Conservation (phyloP, 2,113 vertebrate species). For the Canis aureus region DNA sequence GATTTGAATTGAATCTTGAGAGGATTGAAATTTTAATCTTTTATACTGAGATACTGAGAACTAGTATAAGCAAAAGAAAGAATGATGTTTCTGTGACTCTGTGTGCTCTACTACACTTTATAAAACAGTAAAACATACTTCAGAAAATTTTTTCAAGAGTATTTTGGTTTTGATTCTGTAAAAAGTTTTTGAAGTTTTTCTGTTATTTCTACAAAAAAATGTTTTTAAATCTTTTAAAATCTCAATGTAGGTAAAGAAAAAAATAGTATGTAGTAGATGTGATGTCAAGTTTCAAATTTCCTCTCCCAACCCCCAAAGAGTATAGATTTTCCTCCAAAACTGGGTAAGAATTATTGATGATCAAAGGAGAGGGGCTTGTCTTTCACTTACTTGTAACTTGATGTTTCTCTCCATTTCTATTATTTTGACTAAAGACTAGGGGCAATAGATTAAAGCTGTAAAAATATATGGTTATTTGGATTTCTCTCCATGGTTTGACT, state of each 20-base stretch:
- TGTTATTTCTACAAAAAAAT: slow-evolving; percentile 20
- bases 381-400: neutral
- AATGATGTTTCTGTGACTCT: neutral
- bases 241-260: neutral
- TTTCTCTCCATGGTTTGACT: neutral
- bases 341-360: neutral
- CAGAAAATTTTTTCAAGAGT: neutral
- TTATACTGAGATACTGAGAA: neutral
- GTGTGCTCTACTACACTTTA: neutral
- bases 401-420: neutral
- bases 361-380: neutral
- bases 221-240: neutral
- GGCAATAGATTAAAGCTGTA: neutral
- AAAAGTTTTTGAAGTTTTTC: neutral
- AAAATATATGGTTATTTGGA: neutral
- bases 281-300: neutral
- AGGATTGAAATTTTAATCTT: neutral
- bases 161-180: neutral
- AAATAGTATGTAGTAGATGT: neutral
- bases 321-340: neutral
- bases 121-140: neutral
- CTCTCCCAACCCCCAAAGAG: neutral
- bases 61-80: neutral
- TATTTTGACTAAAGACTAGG: neutral
- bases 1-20: neutral